Conservation (phyloP, 1,140 invertebrate genomes). For the Drosophila orosa region DNA sequence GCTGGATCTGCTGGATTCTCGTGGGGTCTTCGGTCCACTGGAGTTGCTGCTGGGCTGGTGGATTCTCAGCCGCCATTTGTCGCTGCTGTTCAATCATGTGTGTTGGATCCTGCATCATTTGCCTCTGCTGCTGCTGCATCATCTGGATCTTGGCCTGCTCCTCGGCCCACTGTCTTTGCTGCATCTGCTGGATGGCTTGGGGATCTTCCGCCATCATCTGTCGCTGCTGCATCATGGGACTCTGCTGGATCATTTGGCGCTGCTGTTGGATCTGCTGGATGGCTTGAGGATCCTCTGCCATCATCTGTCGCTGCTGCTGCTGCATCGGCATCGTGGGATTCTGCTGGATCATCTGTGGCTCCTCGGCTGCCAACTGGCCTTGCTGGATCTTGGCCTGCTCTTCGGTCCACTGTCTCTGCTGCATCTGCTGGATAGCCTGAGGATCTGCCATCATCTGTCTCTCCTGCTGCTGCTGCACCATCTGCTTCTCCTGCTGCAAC, state of each 20-base stretch:
- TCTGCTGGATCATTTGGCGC: conserved; percentile 16
- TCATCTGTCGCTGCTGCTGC: conserved; percentile 19
- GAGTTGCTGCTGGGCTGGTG: conserved; percentile 13
- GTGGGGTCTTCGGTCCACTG: conserved; percentile 20
- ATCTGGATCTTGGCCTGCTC: neutral
- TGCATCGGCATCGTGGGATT: conserved; percentile 17
- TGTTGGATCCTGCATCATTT: conserved; percentile 26
- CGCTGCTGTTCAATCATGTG: conserved; percentile 22
- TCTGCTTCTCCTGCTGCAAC: neutral
- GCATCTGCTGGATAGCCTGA: conserved; percentile 19
- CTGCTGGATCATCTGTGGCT: conserved; percentile 19
- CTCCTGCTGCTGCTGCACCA: conserved; percentile 24
- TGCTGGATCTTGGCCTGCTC: conserved; percentile 2
- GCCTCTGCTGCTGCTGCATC: conserved; percentile 8
- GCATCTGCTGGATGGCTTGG: conserved; percentile 21
- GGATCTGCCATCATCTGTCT: conserved; percentile 28
- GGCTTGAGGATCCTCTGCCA: conserved; percentile 25
- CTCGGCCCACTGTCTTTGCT: conserved; percentile 14
- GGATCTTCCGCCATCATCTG: conserved; percentile 15
- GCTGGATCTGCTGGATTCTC: conserved; percentile 7
- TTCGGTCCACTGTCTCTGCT: conserved; percentile 8
- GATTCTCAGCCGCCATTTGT: neutral
- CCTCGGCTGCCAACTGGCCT: neutral
- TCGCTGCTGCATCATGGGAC: conserved; percentile 32
- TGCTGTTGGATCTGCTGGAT: conserved; percentile 16